Base-by-base conservation (phyloP, 1,140 invertebrate genomes). In the Temnothorax nylanderi region DNA sequence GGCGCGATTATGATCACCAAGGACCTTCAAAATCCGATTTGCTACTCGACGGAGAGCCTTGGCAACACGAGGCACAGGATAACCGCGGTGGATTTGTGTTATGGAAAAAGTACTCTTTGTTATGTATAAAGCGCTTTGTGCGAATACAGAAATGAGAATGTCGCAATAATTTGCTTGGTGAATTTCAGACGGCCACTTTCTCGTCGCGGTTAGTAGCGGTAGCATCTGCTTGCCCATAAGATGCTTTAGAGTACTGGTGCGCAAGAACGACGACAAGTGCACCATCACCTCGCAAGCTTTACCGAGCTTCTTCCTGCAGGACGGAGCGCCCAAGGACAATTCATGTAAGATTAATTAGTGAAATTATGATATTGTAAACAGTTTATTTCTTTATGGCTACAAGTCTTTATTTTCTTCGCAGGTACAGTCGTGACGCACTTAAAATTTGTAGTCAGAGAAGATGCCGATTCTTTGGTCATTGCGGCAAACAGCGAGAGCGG, bases 401-500 rank as follows among this genome's bases (percentile, higher is more conserved):
- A 37, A 77, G 18, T 44, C 0, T 26, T 90, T 82, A 54, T 90
- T 87, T 69, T 80, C 41, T 56, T 67, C 87, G 60, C 80, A 92
- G 93, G 92, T 89, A 93, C 93, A 51, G 94, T 91, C 87, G 96
- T 98, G 89, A 97, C 97, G 1, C 97, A 98, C 90, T 93, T 99
- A 4, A 97, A 97, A 78, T 99, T 98, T 96, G 97, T 98, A 67
- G 96, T 97, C 13, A 96, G 97, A 26, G 98, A 98, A 92, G 97
- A 97, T 92, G 97, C 97, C 5, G 98, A 99, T 95, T 97, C 98
- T 1, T 94, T 98, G 13, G 96, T 98, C 62, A 96, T 98, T 10
- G 96, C 97, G 58, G 97, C 97, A 58, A 97, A 96, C 85, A 96
- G 96, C 75, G 96, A 96, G 8, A 96, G 95, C 44, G 96, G 96